Evolutionary conservation across 2,797 vertebrate genomes (phyloP).

Genomic region (Anguilla obscura): DNA sequence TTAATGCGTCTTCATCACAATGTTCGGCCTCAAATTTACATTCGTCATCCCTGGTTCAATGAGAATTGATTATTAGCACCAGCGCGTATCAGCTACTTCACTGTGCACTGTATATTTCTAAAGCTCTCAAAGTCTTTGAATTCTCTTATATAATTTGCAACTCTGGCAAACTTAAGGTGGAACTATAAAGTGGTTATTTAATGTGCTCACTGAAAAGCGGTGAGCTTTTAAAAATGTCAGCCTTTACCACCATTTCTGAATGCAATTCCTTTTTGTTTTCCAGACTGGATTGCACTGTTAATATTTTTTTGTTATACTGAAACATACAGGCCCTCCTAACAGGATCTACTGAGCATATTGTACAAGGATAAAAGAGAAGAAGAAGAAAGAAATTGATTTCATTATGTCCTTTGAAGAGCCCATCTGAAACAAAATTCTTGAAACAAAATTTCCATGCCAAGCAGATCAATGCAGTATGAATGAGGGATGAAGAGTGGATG

Average conservation of each 20-base stretch:
- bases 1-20: conserved; percentile 65
- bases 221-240: background rate
- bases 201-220: background rate
- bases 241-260: background rate
- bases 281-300: background rate
- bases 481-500: background rate
- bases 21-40: conserved; percentile 47
- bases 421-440: background rate
- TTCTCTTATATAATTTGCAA: background rate
- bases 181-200: background rate
- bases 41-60: conserved; percentile 41
- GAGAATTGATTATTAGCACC: conserved; percentile 41
- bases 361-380: background rate
- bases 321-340: background rate
- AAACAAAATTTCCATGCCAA: background rate
- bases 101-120: conserved; percentile 23
- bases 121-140: background rate
- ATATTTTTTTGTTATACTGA: background rate
- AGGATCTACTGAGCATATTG: background rate
- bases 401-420: background rate
- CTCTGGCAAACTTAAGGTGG: background rate
- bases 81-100: conserved; percentile 19
- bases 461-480: conserved; percentile 9
- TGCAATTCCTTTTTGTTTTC: background rate
- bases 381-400: background rate